These are phyloP conservation scores for Drosophila orosa DNA, from an alignment of 1,140 invertebrate genomes.

Conservation along the genomic window DNA sequence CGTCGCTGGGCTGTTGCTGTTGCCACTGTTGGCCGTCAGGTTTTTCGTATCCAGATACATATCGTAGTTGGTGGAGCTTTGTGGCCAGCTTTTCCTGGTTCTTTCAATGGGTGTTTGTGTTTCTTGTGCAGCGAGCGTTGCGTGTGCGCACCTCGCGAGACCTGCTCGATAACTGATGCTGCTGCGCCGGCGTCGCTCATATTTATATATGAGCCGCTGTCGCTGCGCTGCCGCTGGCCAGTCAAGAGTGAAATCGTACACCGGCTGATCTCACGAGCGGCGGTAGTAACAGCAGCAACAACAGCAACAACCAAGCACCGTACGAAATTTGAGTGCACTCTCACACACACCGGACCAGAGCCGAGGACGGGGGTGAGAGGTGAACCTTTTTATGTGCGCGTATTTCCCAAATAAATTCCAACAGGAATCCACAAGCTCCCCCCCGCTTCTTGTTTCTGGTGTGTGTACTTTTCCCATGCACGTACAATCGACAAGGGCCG, in stretches of 20 bases:
- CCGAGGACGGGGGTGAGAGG: constrained; percentile 30
- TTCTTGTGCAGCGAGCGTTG: constrained; percentile 58
- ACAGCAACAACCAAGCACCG: constrained; percentile 58
- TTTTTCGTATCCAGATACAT: constrained; percentile 84
- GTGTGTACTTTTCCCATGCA: constrained; percentile 82
- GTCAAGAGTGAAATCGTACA: constrained; percentile 80
- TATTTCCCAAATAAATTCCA: constrained; percentile 83
- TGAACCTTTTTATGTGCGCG: constrained; percentile 66
- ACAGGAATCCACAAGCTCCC: constrained; percentile 77
- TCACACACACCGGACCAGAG: constrained; percentile 58
- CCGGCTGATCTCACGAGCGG: constrained; percentile 77
- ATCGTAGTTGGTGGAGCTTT: constrained; percentile 17
- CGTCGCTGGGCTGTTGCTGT: constrained; percentile 28
- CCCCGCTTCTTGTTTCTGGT: constrained; percentile 29
- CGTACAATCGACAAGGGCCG: constrained; percentile 82
- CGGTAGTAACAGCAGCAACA: constrained; percentile 14
- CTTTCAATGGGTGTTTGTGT: constrained; percentile 8
- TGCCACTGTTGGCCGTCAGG: constrained; percentile 47
- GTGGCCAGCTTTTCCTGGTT: constrained; percentile 42
- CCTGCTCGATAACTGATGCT: constrained; percentile 83
- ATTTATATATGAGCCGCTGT: constrained; percentile 80
- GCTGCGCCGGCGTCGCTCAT: constrained; percentile 75
- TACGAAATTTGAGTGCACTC: constrained; percentile 82
- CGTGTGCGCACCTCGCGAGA: constrained; percentile 81
- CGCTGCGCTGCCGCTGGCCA: constrained; percentile 74